Evolutionary conservation across 1,140 invertebrate species (phyloP).

Genomic region (Coenobita brevimanus): DNA sequence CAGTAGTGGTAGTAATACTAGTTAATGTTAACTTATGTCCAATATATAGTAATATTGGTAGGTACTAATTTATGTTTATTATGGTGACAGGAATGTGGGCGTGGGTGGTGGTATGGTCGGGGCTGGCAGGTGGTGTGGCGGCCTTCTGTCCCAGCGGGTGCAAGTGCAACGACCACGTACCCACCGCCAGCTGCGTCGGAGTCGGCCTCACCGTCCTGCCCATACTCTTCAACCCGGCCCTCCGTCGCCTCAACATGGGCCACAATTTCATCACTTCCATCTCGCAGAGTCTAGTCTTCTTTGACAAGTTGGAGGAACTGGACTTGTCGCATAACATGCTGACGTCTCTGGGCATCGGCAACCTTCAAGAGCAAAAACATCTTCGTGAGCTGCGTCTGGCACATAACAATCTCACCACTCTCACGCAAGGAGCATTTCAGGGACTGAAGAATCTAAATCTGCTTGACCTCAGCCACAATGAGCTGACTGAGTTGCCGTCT

Average conservation of each 20-base stretch:
- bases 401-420: conserved; percentile 60
- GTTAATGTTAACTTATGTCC: too few species aligned
- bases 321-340: conserved; percentile 72
- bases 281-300: conserved; percentile 70
- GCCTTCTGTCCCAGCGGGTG: conserved; percentile 87
- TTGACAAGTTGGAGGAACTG: conserved; percentile 71
- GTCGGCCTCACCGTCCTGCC: conserved; percentile 87
- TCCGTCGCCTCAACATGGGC: conserved; percentile 85
- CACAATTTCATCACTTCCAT: conserved; percentile 80
- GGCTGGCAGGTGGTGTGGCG: conserved; percentile 19
- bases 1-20: too few species aligned
- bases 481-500: conserved; percentile 42
- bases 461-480: conserved; percentile 59
- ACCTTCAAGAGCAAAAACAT: conserved; percentile 84
- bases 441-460: conserved; percentile 55
- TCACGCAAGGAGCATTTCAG: conserved; percentile 41
- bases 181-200: conserved; percentile 83
- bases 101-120: conserved; percentile 43
- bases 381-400: conserved; percentile 49
- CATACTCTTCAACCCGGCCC: conserved; percentile 86
- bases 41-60: too few species aligned
- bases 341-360: conserved; percentile 82
- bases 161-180: conserved; percentile 84
- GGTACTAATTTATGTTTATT: neutral
- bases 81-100: conserved; percentile 18